Conservation (phyloP, 2,113 vertebrate genomes). For the Edolisoma coerulescens region DNA sequence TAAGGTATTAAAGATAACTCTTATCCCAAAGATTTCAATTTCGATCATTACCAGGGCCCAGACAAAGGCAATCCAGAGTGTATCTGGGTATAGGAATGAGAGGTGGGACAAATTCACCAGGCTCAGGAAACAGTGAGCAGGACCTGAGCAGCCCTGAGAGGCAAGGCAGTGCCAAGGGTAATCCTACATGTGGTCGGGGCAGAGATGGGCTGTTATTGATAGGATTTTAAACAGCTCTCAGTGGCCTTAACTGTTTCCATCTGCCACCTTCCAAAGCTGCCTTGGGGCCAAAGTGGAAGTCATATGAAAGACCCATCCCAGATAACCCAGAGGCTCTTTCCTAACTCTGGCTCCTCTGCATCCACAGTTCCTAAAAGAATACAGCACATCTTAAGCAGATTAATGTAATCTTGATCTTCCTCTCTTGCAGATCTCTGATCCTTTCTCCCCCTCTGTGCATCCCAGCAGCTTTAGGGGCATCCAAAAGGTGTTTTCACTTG, state of each 20-base stretch:
- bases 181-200: neutral
- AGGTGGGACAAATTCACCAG: neutral
- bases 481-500: neutral
- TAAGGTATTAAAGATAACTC: neutral
- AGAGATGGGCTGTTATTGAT: neutral
- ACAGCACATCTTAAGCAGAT: neutral
- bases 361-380: neutral
- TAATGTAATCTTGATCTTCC: neutral
- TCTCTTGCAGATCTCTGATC: neutral
- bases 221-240: neutral
- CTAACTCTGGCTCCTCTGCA: neutral
- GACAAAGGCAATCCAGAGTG: neutral
- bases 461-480: neutral
- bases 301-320: neutral
- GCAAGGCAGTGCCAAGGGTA: neutral
- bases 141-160: neutral
- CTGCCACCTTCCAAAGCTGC: constrained; percentile 14
- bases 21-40: neutral
- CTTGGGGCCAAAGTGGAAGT: neutral
- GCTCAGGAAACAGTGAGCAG: neutral
- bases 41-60: neutral
- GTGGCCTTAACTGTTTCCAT: constrained; percentile 37
- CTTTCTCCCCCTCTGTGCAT: neutral
- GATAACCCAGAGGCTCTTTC: neutral
- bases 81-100: neutral